Base-by-base conservation (phyloP, 2,888 invertebrate species). In the Choreutis nemorana region DNA sequence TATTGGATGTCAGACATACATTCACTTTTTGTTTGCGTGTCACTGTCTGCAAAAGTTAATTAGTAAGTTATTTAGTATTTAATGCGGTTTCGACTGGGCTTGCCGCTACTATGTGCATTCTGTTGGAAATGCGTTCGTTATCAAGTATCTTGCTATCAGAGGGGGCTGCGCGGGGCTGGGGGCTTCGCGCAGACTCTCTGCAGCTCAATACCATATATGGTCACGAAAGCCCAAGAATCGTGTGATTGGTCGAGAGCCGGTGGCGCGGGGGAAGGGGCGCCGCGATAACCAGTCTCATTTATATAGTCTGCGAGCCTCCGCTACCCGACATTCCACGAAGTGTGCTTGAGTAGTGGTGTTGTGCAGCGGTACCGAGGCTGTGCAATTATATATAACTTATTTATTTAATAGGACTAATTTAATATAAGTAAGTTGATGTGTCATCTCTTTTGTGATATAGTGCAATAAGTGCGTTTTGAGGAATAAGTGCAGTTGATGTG, bases 121-220 rank as follows among this genome's bases (percentile, higher is more conserved):
- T 33, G 39, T 33, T 39, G 45, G 52, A 52, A 51, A 55, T 55
- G 55, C 48, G 48, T 42, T 40, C 54, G 66, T 72, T 72, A 72
- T 72, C 68, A 71, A 66, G 60, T 40, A 45, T 50, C 44, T 49
- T 50, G 58, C 54, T 59, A 57, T 61, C 61, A 56, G 48, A 40
- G 24, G 33, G 41, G 39, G 48, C 43, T 42, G 38, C 32, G 55
- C 40, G 54, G 42, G 53, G 51, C 39, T 38, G 50, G 43, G 58
- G 59, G 61, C 51, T 50, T 46, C 61, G 71, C 79, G 73, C 62
- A 70, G 66, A 54, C 81, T 78, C 82, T 78, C 75, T 81, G 73
- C 82, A 83, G 81, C 82, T 68, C 73, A 82, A 80, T 82, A 75
- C 86, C 85, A 82, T 86, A 85, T 86, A 86, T 84, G 86, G 86